Evolutionary conservation across 2,888 invertebrate genomes (phyloP).

Genomic region (Hemistola chrysoprasaria): DNA sequence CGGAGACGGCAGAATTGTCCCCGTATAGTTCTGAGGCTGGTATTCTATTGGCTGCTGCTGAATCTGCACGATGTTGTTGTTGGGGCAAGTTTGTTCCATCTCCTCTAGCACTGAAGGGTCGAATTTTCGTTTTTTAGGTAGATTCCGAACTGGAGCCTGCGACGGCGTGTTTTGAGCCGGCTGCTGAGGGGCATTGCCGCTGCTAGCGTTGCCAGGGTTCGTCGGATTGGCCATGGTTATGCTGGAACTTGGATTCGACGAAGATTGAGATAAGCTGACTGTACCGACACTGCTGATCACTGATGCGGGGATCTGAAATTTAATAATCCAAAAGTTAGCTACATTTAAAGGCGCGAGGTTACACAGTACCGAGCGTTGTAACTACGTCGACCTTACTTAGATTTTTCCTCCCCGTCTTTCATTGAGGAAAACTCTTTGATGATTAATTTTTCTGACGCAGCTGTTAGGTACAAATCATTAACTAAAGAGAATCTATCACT

Average conservation of each 20-base stretch:
- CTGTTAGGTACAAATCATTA: too few relatives aligned
- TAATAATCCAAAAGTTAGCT: neutral
- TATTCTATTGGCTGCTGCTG: slow-evolving; percentile 57
- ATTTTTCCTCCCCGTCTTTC: slow-evolving; percentile 10
- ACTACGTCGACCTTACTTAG: slow-evolving; percentile 1
- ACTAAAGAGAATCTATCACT: too few relatives aligned
- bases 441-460: neutral
- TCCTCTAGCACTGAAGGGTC: slow-evolving; percentile 90
- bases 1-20: slow-evolving; percentile 66
- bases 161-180: slow-evolving; percentile 67
- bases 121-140: slow-evolving; percentile 97
- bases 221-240: slow-evolving; percentile 75
- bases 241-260: slow-evolving; percentile 61
- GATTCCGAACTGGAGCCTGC: slow-evolving; percentile 86
- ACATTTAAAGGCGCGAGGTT: neutral
- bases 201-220: slow-evolving; percentile 65
- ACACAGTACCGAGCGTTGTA: neutral
- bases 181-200: slow-evolving; percentile 50
- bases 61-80: slow-evolving; percentile 57
- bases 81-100: slow-evolving; percentile 75
- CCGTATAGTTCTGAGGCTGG: slow-evolving; percentile 46
- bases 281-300: slow-evolving; percentile 83
- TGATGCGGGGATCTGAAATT: slow-evolving; percentile 80
- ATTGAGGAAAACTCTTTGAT: slow-evolving; percentile 24
- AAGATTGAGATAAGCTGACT: slow-evolving; percentile 75